Percentiles rank a stretch among this genome's conserved stretches.
These are phyloP conservation scores for Gymnocheta viridis DNA, from an alignment of 2,888 invertebrate species.

Conservation along the genomic window DNA sequence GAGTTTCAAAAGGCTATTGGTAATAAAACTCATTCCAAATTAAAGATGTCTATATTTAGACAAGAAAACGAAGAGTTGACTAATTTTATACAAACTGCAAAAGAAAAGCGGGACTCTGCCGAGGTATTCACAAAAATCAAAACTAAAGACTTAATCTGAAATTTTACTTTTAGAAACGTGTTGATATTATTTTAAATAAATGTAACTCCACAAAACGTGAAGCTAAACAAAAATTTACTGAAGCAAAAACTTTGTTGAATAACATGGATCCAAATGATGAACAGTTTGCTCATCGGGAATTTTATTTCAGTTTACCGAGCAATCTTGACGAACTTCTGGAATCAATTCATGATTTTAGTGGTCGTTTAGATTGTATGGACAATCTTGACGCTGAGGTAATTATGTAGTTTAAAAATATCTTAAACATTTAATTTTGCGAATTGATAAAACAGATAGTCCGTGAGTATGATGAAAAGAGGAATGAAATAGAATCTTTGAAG, in stretches of 20 bases:
- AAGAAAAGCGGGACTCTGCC: conserved; percentile 76
- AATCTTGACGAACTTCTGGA: conserved; percentile 84
- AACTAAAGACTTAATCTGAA: neutral
- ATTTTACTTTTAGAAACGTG: conserved; percentile 76
- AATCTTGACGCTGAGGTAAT: conserved; percentile 84
- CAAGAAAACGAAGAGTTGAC: conserved; percentile 73
- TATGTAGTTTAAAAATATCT: neutral
- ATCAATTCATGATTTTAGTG: conserved; percentile 84
- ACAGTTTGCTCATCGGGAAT: conserved; percentile 83
- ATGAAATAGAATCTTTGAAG: conserved; percentile 83
- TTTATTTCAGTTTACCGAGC: conserved; percentile 84
- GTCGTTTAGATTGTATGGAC: conserved; percentile 85
- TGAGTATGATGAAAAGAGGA: conserved; percentile 85
- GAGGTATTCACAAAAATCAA: conserved; percentile 67
- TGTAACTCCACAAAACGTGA: conserved; percentile 80
- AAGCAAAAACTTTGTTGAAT: conserved; percentile 84
- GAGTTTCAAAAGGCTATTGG: conserved; percentile 75
- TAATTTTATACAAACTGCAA: conserved; percentile 70
- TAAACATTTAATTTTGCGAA: neutral
- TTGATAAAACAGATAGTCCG: conserved; percentile 83
- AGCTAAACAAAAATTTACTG: conserved; percentile 83
- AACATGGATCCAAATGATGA: conserved; percentile 84
- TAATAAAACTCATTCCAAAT: conserved; percentile 74
- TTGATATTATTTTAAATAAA: conserved; percentile 80
- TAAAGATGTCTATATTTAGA: conserved; percentile 74